Base-by-base conservation (phyloP, 2,113 vertebrate species). In the Diadophis punctatus region DNA sequence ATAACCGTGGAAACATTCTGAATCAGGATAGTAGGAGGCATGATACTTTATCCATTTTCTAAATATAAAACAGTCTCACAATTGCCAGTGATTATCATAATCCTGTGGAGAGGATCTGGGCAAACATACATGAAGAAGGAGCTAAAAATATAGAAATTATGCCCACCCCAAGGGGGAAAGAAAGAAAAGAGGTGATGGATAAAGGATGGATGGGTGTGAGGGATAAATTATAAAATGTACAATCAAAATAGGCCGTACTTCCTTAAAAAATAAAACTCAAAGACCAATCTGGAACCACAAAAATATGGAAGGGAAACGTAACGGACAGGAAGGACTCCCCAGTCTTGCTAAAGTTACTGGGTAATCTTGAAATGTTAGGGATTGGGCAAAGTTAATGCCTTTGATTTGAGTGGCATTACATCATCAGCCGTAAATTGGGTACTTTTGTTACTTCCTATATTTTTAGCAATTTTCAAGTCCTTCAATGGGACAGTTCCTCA, bases 401-500 rank as follows among this genome's bases (percentile, higher is more conserved):
- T 80, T 80, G 68, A 74, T 74, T 34, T 74, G 68, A 74, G 14
- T 74, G 68, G 16, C 34, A 39, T 39, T 39, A 39, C 74, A 80
- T 34, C 74, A 39, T 80, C 74, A 80, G 18, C n/a, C 18, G 16
- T 39, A 20, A 43, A 39, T 80, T 20, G 18, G 68, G 18, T 80
- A 43, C 34, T 80, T 93, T 89, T 87, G 90, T 91, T 56, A 86
- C 85, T 93, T n/a, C 86, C 92, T 52, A 92, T 52, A 85, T 74
- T 0, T 9, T 85, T 55, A 34, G 60, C 87, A 91, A 95, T 93
- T 94, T 93, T 92, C 55, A 92, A 1, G 16, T 56, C 90, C 88
- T 93, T 95, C 80, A 86, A 95, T 2, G 0, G 89, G 91, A 89
- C 87, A 56, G 94, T 95, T 92, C 95, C 96, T 93, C 95, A 97